These are phyloP conservation scores for Columbina picui DNA, from an alignment of 2,113 vertebrate species.

Conservation along the genomic window DNA sequence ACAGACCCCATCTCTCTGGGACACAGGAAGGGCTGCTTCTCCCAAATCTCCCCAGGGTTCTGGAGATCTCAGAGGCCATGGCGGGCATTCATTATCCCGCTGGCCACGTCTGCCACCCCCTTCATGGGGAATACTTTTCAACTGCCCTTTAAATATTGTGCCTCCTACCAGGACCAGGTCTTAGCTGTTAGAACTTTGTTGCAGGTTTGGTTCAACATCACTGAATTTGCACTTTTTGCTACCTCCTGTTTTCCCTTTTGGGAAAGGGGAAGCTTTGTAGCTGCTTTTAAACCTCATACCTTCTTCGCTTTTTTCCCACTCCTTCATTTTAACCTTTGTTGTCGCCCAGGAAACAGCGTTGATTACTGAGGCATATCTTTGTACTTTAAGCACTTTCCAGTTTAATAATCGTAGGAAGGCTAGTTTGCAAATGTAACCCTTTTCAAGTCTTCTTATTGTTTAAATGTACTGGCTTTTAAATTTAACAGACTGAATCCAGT, in stretches of 20 bases:
- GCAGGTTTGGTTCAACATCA: not conserved
- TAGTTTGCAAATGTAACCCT: not conserved
- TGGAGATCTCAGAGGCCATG: not conserved
- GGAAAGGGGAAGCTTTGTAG: not conserved
- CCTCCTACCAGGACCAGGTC: not conserved
- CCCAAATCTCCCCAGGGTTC: not conserved
- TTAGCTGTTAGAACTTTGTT: not conserved
- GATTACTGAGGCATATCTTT: not conserved
- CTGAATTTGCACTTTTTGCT: not conserved
- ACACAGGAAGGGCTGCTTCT: not conserved
- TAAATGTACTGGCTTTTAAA: not conserved
- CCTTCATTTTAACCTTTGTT: not conserved
- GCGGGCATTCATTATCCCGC: not conserved
- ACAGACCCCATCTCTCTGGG: rapidly evolving
- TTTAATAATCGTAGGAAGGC: not conserved
- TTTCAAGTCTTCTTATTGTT: not conserved
- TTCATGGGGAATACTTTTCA: not conserved
- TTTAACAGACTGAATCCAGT: not conserved
- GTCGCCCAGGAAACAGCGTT: rapidly evolving
- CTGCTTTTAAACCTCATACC: not conserved
- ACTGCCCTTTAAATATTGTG: not conserved
- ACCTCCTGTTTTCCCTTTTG: not conserved
- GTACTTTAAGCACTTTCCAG: not conserved
- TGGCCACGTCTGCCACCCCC: not conserved
- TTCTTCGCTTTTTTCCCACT: not conserved